Conservation (phyloP, 92 coral and sea anemone species). For the Virgularia gustaviana region DNA sequence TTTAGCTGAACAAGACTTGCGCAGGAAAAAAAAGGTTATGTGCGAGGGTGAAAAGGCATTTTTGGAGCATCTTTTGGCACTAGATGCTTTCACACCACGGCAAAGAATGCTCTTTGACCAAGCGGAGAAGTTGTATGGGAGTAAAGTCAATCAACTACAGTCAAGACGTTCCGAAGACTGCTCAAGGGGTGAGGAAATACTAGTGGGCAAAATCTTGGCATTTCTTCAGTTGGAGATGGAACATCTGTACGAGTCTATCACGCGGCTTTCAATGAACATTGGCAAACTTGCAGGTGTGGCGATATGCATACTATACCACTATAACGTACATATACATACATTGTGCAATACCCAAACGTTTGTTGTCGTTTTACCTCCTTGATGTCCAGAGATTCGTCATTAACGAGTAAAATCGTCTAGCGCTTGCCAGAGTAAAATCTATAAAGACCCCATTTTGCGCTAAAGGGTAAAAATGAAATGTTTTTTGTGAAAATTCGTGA, state of each 20-base stretch:
- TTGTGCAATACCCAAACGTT: too few relatives aligned
- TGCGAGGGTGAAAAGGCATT: conserved; percentile 18
- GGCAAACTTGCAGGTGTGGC: conserved; percentile 40
- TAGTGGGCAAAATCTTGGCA: not conserved
- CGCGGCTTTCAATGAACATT: conserved; percentile 30
- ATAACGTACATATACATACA: too few relatives aligned
- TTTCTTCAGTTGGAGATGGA: conserved; percentile 25
- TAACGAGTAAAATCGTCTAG: not conserved
- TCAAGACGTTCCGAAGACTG: not conserved
- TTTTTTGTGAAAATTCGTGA: too few relatives aligned
- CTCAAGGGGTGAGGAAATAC: not conserved
- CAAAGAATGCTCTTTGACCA: conserved; percentile 14
- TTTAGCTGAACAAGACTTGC: conserved; percentile 16
- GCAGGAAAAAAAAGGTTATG: conserved; percentile 9
- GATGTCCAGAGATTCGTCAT: not conserved
- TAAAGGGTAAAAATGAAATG: too few relatives aligned
- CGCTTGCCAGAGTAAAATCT: not conserved
- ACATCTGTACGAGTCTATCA: conserved; percentile 15
- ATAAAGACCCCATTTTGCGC: too few relatives aligned
- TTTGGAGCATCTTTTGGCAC: conserved; percentile 2
- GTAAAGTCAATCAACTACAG: conserved; percentile 7
- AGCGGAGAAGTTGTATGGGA: conserved; percentile 37
- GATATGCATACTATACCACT: too few relatives aligned
- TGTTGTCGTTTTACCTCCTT: not conserved
- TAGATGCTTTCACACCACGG: not conserved